A percentile compares a stretch with the other conserved stretches of the same genome.
Conservation (phyloP, 2,797 vertebrate species). For the Hemibagrus guttatus region DNA sequence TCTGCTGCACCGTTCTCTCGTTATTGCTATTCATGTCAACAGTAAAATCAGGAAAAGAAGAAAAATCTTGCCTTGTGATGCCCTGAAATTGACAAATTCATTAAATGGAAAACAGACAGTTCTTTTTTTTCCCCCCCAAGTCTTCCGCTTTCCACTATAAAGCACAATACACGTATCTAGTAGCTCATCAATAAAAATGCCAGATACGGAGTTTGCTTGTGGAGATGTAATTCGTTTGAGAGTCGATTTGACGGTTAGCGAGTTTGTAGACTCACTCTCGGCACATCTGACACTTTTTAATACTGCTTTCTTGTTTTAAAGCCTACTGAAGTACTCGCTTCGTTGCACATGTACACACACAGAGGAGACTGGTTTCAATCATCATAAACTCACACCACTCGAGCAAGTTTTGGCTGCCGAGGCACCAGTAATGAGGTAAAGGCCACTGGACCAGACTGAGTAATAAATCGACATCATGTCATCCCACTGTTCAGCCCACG, state of each 20-base stretch:
- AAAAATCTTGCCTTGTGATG: background rate
- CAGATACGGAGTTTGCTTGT: background rate
- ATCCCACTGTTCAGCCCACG: slow-evolving; percentile 28
- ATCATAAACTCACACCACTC: slow-evolving; percentile 44
- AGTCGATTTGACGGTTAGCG: background rate
- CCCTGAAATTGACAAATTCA: background rate
- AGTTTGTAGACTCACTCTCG: slow-evolving; percentile 4
- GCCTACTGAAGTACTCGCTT: slow-evolving; percentile 19
- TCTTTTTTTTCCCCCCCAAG: background rate
- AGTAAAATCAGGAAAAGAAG: background rate
- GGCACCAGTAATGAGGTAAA: slow-evolving; percentile 11
- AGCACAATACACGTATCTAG: background rate
- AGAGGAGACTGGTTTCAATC: slow-evolving; percentile 43
- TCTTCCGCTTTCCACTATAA: slow-evolving; percentile 11
- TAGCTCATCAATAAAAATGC: slow-evolving; percentile 14
- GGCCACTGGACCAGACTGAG: slow-evolving; percentile 20
- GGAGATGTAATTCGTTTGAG: background rate
- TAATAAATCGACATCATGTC: slow-evolving; percentile 43
- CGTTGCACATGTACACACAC: background rate
- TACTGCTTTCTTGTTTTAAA: slow-evolving; percentile 39
- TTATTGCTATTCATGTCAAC: background rate
- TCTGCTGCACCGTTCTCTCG: too few relatives aligned
- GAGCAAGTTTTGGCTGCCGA: background rate
- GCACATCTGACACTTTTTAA: slow-evolving; percentile 35
- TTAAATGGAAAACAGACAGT: background rate